Percentiles rank a stretch among this genome's conserved stretches.
phyloP scores from a whole-genome alignment of 1,140 invertebrate genomes.

The Xylocopa sonorina region DNA sequence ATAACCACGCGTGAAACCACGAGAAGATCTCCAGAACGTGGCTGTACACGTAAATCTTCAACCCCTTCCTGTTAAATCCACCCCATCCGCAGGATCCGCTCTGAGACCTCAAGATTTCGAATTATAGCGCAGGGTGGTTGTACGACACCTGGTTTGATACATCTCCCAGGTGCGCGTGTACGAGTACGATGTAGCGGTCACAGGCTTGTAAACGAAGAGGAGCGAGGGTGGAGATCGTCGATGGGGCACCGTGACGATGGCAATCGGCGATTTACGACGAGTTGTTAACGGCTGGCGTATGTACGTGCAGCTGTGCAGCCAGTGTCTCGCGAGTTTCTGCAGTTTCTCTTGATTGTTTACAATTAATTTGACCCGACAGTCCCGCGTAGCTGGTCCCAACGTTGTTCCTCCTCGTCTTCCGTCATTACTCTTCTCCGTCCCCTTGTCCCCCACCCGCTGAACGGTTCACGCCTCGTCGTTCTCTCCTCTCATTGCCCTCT shows the following conservation, averaged over 20 bases:
- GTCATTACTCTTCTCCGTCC: neutral
- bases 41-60: neutral
- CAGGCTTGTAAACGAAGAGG: neutral
- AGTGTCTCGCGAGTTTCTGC: conserved; percentile 36
- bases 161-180: neutral
- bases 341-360: conserved; percentile 49
- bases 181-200: neutral
- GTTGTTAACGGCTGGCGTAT: conserved; percentile 44
- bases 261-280: conserved; percentile 52
- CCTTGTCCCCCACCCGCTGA: neutral
- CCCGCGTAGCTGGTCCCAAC: neutral
- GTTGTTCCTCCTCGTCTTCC: conserved; percentile 34
- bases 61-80: neutral
- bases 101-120: neutral
- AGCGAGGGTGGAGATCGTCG: neutral
- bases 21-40: too few species aligned
- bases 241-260: conserved; percentile 37
- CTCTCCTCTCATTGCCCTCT: neutral
- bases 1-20: too few species aligned
- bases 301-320: conserved; percentile 46
- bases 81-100: too few species aligned
- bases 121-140: neutral
- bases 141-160: neutral
- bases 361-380: conserved; percentile 52
- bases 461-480: neutral